Evolutionary conservation across 1,140 invertebrate genomes (phyloP), one percentile per base, ranked within the genome.

Genomic region (Steinernema khuongi): DNA sequence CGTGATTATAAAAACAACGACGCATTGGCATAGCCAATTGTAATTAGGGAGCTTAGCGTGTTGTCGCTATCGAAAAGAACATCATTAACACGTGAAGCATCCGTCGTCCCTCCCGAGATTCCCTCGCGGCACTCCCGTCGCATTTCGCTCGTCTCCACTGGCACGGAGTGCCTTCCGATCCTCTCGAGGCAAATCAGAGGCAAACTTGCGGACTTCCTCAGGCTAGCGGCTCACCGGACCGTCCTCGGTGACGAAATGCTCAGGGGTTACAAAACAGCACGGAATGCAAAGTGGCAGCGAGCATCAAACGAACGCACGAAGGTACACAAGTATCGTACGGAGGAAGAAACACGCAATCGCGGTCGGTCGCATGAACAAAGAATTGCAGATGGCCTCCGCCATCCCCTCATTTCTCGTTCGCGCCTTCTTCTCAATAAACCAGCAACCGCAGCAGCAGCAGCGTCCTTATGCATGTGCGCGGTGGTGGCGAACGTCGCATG

Each of bases 381-480:
- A 60, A 60, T 60, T 60, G 50, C 50, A 60, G 50, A 60, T 60
- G 50, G 50, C 50, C 50, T 60, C 50, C 22, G 50, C 50, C 50
- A 60, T 60, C 50, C 50, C 50, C 50, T 60, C 50, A 60, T 60
- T 60, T 60, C 22, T 60, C 50, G 50, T 60, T 60, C 50, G 50
- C 50, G 50, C 50, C 50, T 60, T 60, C 50, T 60, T 60, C 22
- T 60, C 50, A 60, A 60, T 22, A n/a, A 26, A 60, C 50, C 50
- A 60, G 26, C 50, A 60, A 60, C 19, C 50, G 50, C 19, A 60
- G 26, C 50, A 60, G 26, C 19, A 14, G 50, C 19, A 60, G 50
- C 7, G 50, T 60, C 50, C 50, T 60, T 26, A 60, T 60, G 50
- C 50, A 60, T 60, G 14, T 22, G 4, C 50, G 4, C 26, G 4